These are phyloP conservation scores for Solenopsis fugax DNA, from an alignment of 1,140 invertebrate genomes.

Conservation along the genomic window DNA sequence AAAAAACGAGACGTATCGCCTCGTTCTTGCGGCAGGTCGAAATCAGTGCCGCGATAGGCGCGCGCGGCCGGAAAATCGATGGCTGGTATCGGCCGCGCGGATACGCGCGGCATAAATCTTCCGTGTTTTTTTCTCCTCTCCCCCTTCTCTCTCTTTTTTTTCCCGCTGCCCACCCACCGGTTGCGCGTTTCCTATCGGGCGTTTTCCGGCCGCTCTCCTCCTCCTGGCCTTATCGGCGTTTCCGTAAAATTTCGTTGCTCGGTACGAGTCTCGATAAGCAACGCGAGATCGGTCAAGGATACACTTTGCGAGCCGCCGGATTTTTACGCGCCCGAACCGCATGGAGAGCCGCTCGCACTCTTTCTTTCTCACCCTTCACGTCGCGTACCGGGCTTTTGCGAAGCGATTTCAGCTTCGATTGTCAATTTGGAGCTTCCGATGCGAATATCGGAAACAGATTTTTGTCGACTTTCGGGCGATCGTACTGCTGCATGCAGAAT, in stretches of 20 bases:
- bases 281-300: conserved; percentile 43
- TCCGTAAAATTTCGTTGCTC: conserved; percentile 64
- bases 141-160: neutral
- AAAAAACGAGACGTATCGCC: neutral
- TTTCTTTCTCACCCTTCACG: neutral
- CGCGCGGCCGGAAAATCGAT: conserved; percentile 62
- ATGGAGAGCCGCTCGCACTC: neutral
- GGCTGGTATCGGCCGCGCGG: conserved; percentile 36
- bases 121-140: neutral
- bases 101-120: conserved; percentile 62
- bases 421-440: conserved; percentile 37
- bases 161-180: conserved; percentile 16
- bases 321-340: neutral
- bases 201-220: conserved; percentile 39
- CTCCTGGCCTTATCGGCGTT: conserved; percentile 47
- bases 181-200: conserved; percentile 56
- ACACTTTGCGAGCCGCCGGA: conserved; percentile 29
- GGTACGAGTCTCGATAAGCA: conserved; percentile 45
- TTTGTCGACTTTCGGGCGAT: conserved; percentile 28
- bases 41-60: conserved; percentile 62
- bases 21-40: conserved; percentile 26
- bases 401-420: conserved; percentile 23
- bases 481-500: neutral
- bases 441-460: conserved; percentile 58
- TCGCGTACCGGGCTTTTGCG: conserved; percentile 3